These are phyloP conservation scores for Colistium nudipinnis DNA, from an alignment of 2,113 vertebrate genomes.

Conservation along the genomic window DNA sequence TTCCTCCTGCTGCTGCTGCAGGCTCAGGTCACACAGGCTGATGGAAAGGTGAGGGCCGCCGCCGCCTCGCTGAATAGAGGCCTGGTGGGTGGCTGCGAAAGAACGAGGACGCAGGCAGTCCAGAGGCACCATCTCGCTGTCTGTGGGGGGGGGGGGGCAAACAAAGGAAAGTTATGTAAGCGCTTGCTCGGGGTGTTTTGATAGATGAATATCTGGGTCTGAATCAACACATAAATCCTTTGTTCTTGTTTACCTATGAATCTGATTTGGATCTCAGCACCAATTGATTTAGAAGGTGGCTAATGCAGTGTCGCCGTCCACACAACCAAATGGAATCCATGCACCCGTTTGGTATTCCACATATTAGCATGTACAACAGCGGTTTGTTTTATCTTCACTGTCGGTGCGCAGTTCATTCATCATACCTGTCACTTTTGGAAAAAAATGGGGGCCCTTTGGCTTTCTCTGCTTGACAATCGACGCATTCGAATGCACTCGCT, in stretches of 20 bases:
- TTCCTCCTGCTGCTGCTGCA: constrained; percentile 77
- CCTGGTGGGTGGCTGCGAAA: constrained; percentile 85
- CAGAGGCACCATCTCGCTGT: constrained; percentile 89
- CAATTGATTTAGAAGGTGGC: background rate
- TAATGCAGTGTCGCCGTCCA: background rate
- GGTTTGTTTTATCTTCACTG: constrained; percentile 42
- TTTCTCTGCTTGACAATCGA: constrained; percentile 34
- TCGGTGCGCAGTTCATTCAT: constrained; percentile 45
- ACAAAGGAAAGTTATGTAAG: constrained; percentile 34
- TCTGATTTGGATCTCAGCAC: background rate
- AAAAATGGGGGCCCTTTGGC: constrained; percentile 46
- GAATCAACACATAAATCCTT: constrained; percentile 11
- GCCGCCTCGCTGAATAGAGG: constrained; percentile 82
- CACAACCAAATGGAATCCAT: constrained; percentile 8
- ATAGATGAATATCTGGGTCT: constrained; percentile 22
- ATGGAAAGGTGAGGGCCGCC: constrained; percentile 88
- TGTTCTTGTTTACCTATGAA: background rate
- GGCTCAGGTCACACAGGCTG: constrained; percentile 90
- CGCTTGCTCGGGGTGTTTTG: constrained; percentile 3
- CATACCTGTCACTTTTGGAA: constrained; percentile 42
- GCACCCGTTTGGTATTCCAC: constrained; percentile 22
- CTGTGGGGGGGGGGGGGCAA: constrained; percentile 69
- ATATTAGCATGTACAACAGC: constrained; percentile 16
- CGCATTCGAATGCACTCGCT: constrained; percentile 26
- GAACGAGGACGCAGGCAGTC: constrained; percentile 88